These are phyloP conservation scores for Macroglossus sobrinus DNA, from an alignment of 2,113 vertebrate species.

Conservation along the genomic window DNA sequence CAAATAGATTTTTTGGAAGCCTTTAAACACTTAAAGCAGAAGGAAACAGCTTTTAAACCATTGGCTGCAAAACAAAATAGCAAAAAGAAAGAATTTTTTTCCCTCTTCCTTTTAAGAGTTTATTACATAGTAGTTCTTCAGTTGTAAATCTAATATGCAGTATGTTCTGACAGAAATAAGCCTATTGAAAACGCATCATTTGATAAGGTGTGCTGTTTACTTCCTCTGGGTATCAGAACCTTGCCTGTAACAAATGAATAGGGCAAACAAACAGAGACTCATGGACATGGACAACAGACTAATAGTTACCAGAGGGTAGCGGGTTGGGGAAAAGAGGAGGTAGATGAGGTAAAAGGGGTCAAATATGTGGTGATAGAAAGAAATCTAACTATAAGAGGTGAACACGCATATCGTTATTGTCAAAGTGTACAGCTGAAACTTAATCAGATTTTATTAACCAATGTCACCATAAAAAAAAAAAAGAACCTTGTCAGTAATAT, in stretches of 20 bases:
- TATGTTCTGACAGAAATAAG: neutral
- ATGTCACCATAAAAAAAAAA: no score
- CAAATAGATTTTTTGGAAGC: neutral
- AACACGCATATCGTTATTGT: no score
- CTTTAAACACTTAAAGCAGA: slow-evolving; percentile 21
- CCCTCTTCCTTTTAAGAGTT: neutral
- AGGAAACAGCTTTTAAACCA: slow-evolving; percentile 40
- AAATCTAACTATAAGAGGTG: no score
- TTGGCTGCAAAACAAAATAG: neutral
- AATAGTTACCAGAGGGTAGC: no score
- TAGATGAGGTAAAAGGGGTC: no score
- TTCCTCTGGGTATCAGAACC: neutral
- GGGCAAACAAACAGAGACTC: no score
- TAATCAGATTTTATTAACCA: no score
- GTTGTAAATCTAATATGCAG: neutral
- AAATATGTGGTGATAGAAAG: no score
- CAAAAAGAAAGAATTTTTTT: neutral
- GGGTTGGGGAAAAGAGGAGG: no score
- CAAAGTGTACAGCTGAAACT: no score
- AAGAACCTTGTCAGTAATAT: neutral
- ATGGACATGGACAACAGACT: no score
- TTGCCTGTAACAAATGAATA: neutral
- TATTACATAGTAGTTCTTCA: neutral
- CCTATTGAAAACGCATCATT: neutral
- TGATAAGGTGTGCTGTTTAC: neutral